Evolutionary conservation across 2,888 invertebrate species (phyloP), one percentile per base, ranked within the genome.

Genomic region (Eulithis testata): DNA sequence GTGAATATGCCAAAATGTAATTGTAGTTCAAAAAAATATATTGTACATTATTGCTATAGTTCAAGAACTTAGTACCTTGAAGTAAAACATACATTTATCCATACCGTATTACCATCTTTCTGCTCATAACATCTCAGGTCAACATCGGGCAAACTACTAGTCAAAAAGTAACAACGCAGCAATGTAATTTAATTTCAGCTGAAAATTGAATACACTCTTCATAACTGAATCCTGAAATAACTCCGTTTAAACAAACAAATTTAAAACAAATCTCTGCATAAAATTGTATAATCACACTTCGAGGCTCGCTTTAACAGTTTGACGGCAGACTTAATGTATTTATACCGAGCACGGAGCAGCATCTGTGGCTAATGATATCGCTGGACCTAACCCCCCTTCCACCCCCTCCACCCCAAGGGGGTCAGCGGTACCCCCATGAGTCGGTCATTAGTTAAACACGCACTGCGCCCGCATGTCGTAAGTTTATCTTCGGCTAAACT

Each of bases 371-470:
- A 93, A 93, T 93, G 93, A 93, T 91, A 91, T 87, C 86, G 87
- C 88, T 81, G 88, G 88, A 88, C 90, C 83, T 70, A 78, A 75
- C 77, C 74, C 76, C 66, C 71, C 65, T 71, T 27, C 6, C 65
- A 66, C 69, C 55, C 68, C 40, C 9, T 8, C 8, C 40, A 40
- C 40, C 51, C 40, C 1, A 83, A 84, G 84, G 45, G 37, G 31
- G 12, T 47, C 14, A n/a, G 53, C 50, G 51, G 36, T n/a, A 21
- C 89, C 91, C 89, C 88, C 88, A 89, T 88, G 86, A 86, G 84
- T 88, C 88, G 91, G 91, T 92, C 92, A 93, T 93, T 93, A 93
- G 92, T 92, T 93, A 93, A 93, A 91, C 92, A 93, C 92, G 92
- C 93, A 90, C 87, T 87, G 86, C 78, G 88, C 92, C 92, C 92